Conservation (phyloP, 2,797 vertebrate species). For the Loriculus beryllinus region DNA sequence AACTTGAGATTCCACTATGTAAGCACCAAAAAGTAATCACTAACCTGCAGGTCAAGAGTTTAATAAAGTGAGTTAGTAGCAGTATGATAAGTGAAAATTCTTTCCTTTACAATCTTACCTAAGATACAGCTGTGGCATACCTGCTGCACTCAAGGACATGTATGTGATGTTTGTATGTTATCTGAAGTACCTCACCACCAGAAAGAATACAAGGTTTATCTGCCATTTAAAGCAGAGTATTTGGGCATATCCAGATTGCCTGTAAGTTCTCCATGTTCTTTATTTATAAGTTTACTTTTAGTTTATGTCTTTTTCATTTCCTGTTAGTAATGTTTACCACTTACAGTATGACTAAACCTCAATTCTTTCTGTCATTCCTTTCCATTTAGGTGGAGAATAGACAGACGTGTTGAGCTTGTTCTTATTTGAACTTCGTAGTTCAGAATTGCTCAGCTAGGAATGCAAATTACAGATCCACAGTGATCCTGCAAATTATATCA, state of each 20-base stretch:
- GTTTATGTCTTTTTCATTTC: neutral
- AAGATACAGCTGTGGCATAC: neutral
- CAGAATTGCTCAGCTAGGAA: neutral
- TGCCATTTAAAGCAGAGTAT: neutral
- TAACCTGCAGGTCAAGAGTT: neutral
- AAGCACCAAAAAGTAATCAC: neutral
- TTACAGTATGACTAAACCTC: neutral
- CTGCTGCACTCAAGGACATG: neutral
- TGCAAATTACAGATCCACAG: neutral
- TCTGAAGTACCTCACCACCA: neutral
- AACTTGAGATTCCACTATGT: neutral
- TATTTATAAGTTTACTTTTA: neutral
- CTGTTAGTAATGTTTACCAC: neutral
- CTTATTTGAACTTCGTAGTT: neutral
- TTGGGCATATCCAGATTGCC: neutral
- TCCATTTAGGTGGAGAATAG: neutral
- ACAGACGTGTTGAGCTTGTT: neutral
- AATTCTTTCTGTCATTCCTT: neutral
- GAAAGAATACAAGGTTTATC: neutral
- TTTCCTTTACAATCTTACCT: neutral
- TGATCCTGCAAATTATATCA: neutral
- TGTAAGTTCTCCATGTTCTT: neutral
- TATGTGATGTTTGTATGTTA: neutral
- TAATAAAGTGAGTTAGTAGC: neutral
- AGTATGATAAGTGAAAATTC: neutral